phyloP scores from a whole-genome alignment of 2,888 invertebrate genomes.

The Tiphia femorata region DNA sequence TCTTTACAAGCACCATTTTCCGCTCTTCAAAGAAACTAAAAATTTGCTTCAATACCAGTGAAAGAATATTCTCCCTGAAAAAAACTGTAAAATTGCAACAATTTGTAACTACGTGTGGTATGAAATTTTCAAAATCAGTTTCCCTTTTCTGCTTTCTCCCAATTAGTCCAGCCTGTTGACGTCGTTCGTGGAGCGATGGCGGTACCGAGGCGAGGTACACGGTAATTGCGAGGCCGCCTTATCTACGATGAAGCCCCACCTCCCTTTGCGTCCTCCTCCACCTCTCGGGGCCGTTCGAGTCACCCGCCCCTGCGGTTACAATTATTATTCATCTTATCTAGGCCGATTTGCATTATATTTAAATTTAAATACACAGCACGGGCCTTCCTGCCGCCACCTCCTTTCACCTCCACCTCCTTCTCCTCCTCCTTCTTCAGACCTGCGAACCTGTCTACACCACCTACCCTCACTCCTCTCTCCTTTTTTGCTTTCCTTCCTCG shows the following conservation, averaged over 20 bases:
- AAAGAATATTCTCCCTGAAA: no score
- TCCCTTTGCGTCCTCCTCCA: not conserved
- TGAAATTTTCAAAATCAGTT: no score
- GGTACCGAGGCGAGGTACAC: conserved; percentile 1
- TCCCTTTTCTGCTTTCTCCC: no score
- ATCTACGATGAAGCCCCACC: conserved; percentile 43
- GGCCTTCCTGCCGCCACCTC: conserved; percentile 26
- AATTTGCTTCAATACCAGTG: no score
- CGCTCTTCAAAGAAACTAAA: no score
- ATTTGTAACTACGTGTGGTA: no score
- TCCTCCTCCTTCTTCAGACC: conserved; percentile 22
- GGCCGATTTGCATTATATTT: conserved; percentile 64
- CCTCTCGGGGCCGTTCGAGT: not conserved
- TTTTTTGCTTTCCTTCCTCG: not conserved
- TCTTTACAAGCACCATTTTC: no score
- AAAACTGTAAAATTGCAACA: no score
- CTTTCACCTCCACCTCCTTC: conserved; percentile 23
- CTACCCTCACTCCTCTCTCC: no score
- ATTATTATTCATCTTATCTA: conserved; percentile 66
- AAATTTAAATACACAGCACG: conserved; percentile 56
- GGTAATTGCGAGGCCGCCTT: conserved; percentile 40
- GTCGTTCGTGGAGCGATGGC: not conserved
- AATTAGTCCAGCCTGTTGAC: no score
- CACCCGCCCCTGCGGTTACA: conserved; percentile 37
- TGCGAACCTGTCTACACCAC: not conserved